Conservation (phyloP, 1,140 invertebrate species). For the Mycetomoellerius zeteki region DNA sequence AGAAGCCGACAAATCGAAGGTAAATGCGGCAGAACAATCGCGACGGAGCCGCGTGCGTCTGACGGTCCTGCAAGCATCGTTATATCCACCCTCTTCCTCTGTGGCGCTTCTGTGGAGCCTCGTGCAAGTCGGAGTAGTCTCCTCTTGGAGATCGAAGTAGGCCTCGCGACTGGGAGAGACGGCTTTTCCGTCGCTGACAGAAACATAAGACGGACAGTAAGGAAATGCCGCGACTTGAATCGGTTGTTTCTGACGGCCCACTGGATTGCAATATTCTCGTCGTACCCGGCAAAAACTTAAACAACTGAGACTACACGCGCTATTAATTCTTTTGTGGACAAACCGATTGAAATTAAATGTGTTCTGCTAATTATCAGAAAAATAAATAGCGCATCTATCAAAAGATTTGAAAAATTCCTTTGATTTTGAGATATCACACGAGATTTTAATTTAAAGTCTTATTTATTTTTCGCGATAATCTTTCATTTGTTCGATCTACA, state of each 20-base stretch:
- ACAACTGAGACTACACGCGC: not conserved
- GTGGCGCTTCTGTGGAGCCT: slow-evolving; percentile 43
- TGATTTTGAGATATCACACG: not conserved
- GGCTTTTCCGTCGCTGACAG: slow-evolving; percentile 76
- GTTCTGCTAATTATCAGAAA: not conserved
- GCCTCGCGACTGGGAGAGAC: slow-evolving; percentile 79
- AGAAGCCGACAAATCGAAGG: slow-evolving; percentile 58
- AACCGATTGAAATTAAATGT: not conserved
- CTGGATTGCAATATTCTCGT: slow-evolving; percentile 19
- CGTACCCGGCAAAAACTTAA: slow-evolving; percentile 30
- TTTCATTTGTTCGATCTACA: not conserved
- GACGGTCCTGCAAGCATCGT: slow-evolving; percentile 79
- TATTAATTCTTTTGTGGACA: not conserved
- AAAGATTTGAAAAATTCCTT: not conserved
- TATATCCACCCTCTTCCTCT: slow-evolving; percentile 54
- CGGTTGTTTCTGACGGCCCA: slow-evolving; percentile 56
- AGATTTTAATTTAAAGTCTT: not conserved
- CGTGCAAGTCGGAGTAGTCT: slow-evolving; percentile 58
- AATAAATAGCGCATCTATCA: not conserved
- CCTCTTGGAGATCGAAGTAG: slow-evolving; percentile 73
- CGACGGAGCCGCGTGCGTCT: slow-evolving; percentile 73
- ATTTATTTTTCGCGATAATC: not conserved
- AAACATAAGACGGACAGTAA: slow-evolving; percentile 77
- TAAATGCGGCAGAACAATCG: slow-evolving; percentile 66
- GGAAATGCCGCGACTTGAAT: slow-evolving; percentile 62